A percentile compares a stretch with the other conserved stretches of the same genome.
Evolutionary conservation across 2,888 invertebrate genomes (phyloP).

Genomic region (Eremobia ochroleuca): DNA sequence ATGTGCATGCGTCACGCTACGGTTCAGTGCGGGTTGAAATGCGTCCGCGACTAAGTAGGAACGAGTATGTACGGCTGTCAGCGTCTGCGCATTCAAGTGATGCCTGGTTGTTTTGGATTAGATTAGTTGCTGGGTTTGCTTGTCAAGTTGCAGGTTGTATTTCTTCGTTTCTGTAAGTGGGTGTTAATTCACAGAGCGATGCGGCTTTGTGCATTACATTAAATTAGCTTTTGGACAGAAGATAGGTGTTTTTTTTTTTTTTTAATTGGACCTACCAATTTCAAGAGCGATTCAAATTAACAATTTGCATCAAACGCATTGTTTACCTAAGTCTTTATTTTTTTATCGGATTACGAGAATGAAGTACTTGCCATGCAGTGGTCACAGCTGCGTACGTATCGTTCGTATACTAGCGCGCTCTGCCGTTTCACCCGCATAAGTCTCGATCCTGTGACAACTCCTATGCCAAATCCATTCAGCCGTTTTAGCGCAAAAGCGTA

Average conservation of each 20-base stretch:
- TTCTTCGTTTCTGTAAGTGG: neutral
- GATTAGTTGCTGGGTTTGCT: neutral
- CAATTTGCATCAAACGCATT: neutral
- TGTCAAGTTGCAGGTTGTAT: neutral
- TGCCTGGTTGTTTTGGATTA: slow-evolving; percentile 10
- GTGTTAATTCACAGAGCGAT: neutral
- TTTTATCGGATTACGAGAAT: neutral
- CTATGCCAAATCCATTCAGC: too few species aligned
- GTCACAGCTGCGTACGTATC: neutral
- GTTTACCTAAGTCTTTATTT: neutral
- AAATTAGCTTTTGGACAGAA: neutral
- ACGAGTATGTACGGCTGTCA: slow-evolving; percentile 11
- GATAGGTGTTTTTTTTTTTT: too few species aligned
- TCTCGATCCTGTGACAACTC: too few species aligned
- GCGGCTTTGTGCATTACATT: neutral
- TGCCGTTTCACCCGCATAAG: too few species aligned
- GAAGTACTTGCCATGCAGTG: neutral
- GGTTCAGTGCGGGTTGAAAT: slow-evolving; percentile 44
- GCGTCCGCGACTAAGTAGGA: slow-evolving; percentile 13
- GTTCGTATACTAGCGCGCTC: neutral
- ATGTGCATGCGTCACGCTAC: slow-evolving; percentile 28
- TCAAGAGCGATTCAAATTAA: neutral
- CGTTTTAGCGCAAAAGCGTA: too few species aligned
- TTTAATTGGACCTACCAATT: neutral
- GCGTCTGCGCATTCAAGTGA: slow-evolving; percentile 21